Evolutionary conservation across 2,113 vertebrate species (phyloP).

Genomic region (Clarias batrachus): DNA sequence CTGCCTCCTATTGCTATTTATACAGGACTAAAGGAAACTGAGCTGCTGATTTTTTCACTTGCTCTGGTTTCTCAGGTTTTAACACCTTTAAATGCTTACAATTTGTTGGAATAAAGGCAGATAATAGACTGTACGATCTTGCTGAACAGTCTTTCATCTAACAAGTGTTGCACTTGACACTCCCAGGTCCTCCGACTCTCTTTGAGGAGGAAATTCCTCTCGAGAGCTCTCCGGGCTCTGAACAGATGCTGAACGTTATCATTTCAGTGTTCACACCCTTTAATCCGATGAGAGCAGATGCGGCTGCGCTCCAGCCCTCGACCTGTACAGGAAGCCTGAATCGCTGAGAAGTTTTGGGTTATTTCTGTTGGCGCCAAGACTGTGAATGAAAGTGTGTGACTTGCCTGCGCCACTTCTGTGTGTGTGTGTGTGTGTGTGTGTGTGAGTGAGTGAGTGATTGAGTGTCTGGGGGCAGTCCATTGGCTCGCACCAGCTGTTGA

Average conservation of each 20-base stretch:
- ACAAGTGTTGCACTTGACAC: not conserved
- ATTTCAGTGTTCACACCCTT: not conserved
- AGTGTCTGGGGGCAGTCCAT: conserved; percentile 37
- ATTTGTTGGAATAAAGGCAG: not conserved
- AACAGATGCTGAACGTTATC: conserved; percentile 29
- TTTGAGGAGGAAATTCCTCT: conserved; percentile 26
- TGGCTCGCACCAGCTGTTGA: conserved; percentile 45
- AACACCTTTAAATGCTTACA: not conserved
- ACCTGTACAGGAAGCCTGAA: not conserved
- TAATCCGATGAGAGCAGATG: conserved; percentile 40
- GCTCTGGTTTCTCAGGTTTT: not conserved
- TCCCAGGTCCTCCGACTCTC: conserved; percentile 11
- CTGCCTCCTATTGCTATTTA: not conserved
- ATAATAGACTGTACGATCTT: conserved; percentile 16
- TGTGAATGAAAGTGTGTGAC: conserved; percentile 1
- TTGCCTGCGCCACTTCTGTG: not conserved
- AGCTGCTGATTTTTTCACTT: not conserved
- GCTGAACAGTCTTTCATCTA: not conserved
- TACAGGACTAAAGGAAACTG: not conserved
- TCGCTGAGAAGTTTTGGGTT: conserved; percentile 5
- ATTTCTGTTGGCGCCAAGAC: not conserved
- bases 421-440: conserved; percentile 26
- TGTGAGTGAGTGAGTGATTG: conserved; percentile 16
- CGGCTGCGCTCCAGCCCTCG: not conserved
- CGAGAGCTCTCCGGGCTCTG: conserved; percentile 47